These are phyloP conservation scores for Diadophis punctatus DNA, from an alignment of 2,113 vertebrate species.

Conservation along the genomic window DNA sequence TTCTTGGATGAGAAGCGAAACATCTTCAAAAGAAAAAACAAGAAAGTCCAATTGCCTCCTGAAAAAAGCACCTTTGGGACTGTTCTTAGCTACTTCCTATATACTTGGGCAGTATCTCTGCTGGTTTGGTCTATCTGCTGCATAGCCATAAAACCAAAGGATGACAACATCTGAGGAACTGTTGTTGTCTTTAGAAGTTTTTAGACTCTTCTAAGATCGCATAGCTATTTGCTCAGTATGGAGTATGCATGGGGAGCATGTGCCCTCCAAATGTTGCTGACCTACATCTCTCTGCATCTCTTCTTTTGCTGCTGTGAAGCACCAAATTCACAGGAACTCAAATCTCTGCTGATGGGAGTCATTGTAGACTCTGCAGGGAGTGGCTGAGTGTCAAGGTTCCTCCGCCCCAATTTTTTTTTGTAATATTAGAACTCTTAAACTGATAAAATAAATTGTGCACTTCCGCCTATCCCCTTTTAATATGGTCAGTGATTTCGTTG, in stretches of 20 bases:
- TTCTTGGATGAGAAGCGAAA: no score
- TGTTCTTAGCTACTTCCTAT: background rate
- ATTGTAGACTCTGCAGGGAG: background rate
- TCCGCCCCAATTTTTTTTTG: background rate
- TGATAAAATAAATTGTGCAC: background rate
- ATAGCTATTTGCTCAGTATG: background rate
- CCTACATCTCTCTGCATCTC: background rate
- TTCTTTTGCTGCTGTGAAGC: background rate
- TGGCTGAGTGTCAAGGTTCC: background rate
- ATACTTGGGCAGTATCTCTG: background rate
- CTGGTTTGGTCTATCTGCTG: background rate
- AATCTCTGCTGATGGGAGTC: background rate
- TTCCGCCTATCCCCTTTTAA: background rate
- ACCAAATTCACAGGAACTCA: background rate
- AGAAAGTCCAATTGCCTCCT: no score
- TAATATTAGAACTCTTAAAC: background rate
- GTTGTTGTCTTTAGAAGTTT: background rate
- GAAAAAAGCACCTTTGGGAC: no score
- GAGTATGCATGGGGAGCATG: background rate
- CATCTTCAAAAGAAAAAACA: no score
- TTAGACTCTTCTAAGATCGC: background rate
- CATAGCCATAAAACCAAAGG: background rate
- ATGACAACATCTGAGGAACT: background rate
- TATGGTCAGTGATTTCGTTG: background rate
- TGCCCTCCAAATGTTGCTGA: background rate